Percentiles rank a stretch among this genome's conserved stretches.
Evolutionary conservation across 1,140 invertebrate species (phyloP).

Genomic region (Parapsyche elsis): DNA sequence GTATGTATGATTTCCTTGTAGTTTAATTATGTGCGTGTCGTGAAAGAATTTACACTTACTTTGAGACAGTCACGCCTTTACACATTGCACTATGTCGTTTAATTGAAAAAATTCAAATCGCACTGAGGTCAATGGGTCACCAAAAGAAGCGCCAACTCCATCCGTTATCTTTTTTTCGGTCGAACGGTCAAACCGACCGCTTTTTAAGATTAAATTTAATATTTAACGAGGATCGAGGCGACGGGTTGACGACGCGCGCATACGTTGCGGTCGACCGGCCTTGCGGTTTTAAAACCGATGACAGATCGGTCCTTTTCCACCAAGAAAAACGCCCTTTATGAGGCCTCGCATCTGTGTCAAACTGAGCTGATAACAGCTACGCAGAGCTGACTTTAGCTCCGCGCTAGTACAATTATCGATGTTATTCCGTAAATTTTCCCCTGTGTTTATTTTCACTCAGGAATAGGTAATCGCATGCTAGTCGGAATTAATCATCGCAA

Average conservation of each 20-base stretch:
- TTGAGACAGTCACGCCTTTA: too few relatives aligned
- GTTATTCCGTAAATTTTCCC: not conserved
- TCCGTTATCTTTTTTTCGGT: too few relatives aligned
- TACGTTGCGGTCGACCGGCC: constrained; percentile 15
- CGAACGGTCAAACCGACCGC: not conserved
- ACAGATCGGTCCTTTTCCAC: not conserved
- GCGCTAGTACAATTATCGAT: too few relatives aligned
- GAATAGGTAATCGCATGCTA: not conserved
- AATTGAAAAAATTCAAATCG: too few relatives aligned
- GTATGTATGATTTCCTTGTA: too few relatives aligned
- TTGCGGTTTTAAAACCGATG: constrained; percentile 23
- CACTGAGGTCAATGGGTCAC: too few relatives aligned
- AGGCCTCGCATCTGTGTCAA: constrained; percentile 3
- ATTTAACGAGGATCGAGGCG: not conserved
- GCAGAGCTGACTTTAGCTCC: too few relatives aligned
- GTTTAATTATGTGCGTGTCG: too few relatives aligned
- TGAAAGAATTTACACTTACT: too few relatives aligned
- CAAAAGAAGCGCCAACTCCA: too few relatives aligned
- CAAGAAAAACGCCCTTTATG: not conserved
- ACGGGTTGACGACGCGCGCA: not conserved
- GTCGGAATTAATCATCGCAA: constrained; percentile 16
- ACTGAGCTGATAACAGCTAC: not conserved
- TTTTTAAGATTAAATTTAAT: not conserved
- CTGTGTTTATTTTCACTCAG: not conserved
- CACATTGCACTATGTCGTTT: too few relatives aligned